phyloP scores from a whole-genome alignment of 2,888 invertebrate genomes.

The Tetragonula carbonaria region DNA sequence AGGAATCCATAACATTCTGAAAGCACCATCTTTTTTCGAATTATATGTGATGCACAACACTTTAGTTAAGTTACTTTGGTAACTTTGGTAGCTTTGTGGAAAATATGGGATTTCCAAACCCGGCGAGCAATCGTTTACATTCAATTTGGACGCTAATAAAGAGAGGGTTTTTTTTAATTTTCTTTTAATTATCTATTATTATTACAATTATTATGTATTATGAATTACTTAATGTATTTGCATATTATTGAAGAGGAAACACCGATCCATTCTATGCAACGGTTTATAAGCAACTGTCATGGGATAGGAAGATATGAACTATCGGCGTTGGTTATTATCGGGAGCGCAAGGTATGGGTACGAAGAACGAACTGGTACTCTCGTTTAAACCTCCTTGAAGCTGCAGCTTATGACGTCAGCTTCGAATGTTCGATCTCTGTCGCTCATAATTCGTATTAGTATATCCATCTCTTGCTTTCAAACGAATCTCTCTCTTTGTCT shows the following conservation, averaged over 20 bases:
- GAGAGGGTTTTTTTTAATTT: not conserved
- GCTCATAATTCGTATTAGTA: not conserved
- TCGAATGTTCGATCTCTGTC: constrained; percentile 28
- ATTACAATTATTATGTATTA: not conserved
- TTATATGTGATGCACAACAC: constrained; percentile 31
- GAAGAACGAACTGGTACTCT: constrained; percentile 43
- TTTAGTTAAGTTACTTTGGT: constrained; percentile 34
- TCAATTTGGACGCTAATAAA: constrained; percentile 19
- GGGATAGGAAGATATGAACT: constrained; percentile 16
- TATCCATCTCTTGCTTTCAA: not conserved
- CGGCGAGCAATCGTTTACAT: constrained; percentile 17
- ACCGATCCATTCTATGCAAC: constrained; percentile 45
- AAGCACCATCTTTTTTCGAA: constrained; percentile 86
- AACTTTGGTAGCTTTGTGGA: constrained; percentile 20
- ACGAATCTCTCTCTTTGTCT: not conserved
- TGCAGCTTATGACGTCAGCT: constrained; percentile 53
- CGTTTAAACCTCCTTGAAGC: constrained; percentile 50
- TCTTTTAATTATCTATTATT: not conserved
- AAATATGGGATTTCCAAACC: constrained; percentile 11
- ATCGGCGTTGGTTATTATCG: constrained; percentile 41
- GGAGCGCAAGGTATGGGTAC: constrained; percentile 18
- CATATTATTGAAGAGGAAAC: constrained; percentile 17
- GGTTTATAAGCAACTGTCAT: constrained; percentile 54
- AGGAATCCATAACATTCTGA: constrained; percentile 89
- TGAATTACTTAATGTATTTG: constrained; percentile 16